Evolutionary conservation across 2,113 vertebrate genomes (phyloP).

Genomic region (Oryzias javanicus): DNA sequence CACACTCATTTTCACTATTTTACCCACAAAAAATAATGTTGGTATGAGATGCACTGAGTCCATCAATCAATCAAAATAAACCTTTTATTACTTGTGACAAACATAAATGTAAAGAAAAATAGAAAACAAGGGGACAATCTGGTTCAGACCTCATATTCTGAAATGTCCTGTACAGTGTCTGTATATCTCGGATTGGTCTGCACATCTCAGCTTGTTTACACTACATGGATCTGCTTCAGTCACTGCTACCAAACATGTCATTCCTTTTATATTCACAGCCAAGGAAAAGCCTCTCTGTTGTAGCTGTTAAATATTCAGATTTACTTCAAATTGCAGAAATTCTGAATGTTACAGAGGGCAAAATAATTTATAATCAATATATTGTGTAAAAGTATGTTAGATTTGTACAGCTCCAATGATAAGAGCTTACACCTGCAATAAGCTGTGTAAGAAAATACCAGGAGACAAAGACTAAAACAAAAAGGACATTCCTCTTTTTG

Average conservation of each 20-base stretch:
- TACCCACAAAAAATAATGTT: slow-evolving; percentile 48
- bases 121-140: slow-evolving; percentile 52
- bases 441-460: slow-evolving; percentile 35
- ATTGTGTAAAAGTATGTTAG: not conserved
- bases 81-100: slow-evolving; percentile 23
- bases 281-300: slow-evolving; percentile 67
- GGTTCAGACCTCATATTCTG: slow-evolving; percentile 55
- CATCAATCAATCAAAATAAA: slow-evolving; percentile 39
- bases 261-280: slow-evolving; percentile 66
- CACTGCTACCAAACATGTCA: slow-evolving; percentile 74
- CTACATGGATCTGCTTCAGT: slow-evolving; percentile 65
- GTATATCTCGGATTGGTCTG: slow-evolving; percentile 42
- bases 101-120: slow-evolving; percentile 42
- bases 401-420: slow-evolving; percentile 10
- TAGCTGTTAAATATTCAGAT: slow-evolving; percentile 37
- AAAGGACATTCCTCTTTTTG: slow-evolving; percentile 63
- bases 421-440: slow-evolving; percentile 46
- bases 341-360: too few species aligned
- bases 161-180: slow-evolving; percentile 49
- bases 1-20: slow-evolving; percentile 20
- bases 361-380: slow-evolving; percentile 4
- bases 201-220: slow-evolving; percentile 69
- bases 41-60: slow-evolving; percentile 9
- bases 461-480: slow-evolving; percentile 50
- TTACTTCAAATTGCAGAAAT: slow-evolving; percentile 47